A percentile compares a stretch with the other conserved stretches of the same genome.
phyloP scores from a whole-genome alignment of 2,797 vertebrate genomes.

The Esox masquinongy region DNA sequence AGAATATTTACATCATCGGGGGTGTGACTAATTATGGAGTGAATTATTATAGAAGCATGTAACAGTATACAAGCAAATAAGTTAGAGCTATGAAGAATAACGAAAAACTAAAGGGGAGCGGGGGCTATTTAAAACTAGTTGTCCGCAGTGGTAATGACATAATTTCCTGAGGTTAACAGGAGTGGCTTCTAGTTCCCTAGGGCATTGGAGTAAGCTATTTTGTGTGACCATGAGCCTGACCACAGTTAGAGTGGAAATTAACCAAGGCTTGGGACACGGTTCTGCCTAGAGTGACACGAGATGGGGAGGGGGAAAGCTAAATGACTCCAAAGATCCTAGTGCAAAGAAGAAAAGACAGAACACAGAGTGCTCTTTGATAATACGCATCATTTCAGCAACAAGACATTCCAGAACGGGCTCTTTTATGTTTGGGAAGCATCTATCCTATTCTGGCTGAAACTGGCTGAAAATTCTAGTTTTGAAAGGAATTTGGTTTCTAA shows the following conservation, averaged over 20 bases:
- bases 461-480: no score
- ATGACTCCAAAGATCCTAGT: neutral
- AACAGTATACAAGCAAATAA: neutral
- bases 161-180: conserved; percentile 1
- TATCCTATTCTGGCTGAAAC: no score
- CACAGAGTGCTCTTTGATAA: neutral
- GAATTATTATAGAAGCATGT: neutral
- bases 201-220: neutral
- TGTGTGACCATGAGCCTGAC: neutral
- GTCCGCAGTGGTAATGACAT: neutral
- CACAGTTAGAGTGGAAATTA: neutral
- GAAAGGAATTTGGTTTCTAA: no score
- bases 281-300: neutral
- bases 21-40: conserved; percentile 11
- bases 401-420: neutral
- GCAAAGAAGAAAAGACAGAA: neutral
- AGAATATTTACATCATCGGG: conserved; percentile 14
- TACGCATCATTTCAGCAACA: neutral
- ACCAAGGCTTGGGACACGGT: neutral
- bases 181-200: neutral
- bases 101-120: neutral
- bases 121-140: neutral
- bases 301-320: neutral
- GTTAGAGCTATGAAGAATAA: neutral
- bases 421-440: neutral